Percentiles rank a stretch among this genome's conserved stretches.
Conservation (phyloP, 2,113 vertebrate species). For the Canis aureus region DNA sequence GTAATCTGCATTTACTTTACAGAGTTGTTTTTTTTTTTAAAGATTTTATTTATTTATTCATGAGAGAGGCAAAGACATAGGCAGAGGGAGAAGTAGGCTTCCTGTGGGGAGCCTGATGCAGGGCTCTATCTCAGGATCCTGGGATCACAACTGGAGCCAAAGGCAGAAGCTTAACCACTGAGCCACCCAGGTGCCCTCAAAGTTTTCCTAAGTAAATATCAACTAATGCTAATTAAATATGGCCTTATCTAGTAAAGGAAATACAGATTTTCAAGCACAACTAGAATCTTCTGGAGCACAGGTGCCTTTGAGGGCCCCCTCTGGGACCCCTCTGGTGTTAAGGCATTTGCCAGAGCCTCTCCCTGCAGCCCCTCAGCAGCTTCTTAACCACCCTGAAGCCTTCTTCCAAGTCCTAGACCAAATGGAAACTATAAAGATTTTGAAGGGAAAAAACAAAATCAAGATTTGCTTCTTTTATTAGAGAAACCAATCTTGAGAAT, state of each 20-base stretch:
- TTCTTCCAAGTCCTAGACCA: neutral
- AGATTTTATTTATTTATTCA: neutral
- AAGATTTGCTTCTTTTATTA: neutral
- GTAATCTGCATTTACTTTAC: constrained; percentile 30
- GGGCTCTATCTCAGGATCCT: neutral
- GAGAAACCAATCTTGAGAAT: constrained; percentile 9
- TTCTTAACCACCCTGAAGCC: neutral
- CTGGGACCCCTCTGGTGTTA: neutral
- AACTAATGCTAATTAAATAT: neutral
- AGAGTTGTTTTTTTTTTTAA: neutral
- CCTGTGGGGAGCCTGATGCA: neutral
- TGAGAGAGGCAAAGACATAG: neutral
- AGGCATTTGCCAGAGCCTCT: neutral
- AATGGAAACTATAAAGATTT: neutral
- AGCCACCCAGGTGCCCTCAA: neutral
- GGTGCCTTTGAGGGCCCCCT: neutral
- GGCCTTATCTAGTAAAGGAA: neutral
- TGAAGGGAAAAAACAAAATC: neutral
- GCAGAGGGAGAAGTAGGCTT: neutral
- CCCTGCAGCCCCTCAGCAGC: neutral
- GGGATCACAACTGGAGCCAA: neutral
- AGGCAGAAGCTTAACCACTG: neutral
- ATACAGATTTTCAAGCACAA: neutral
- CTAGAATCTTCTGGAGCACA: neutral
- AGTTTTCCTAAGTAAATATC: neutral